Base-by-base conservation (phyloP, 2,113 vertebrate genomes). In the Oncorhynchus kisutch region DNA sequence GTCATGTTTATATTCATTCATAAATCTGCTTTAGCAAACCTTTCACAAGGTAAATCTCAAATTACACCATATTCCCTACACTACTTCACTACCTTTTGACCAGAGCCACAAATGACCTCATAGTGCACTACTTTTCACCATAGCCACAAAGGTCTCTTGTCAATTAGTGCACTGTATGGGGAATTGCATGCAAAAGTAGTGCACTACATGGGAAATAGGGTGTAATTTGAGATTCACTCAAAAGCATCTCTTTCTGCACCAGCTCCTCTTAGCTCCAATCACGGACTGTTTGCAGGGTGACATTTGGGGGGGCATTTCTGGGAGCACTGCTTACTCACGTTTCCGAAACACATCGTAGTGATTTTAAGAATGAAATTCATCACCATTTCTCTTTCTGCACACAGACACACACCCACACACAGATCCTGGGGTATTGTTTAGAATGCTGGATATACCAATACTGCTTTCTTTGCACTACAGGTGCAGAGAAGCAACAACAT, bases 1-100 rank as follows among this genome's bases (percentile, higher is more conserved):
- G 48, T 64, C 76, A 85, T 75, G 67, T 70, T 79, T 79, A 81
- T 81, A 59, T 82, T 75, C 80, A 82, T 51, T 57, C 78, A 71
- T 87, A 69, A 88, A 87, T 88, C 70, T 18, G 84, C 89, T 90
- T 86, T 66, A 88, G 78, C 84, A 82, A 80, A 77, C 82, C 82
- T 86, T 82, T 76, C 78, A 84, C 9, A 45, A 89, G 89, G 85
- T 88, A 84, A 86, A 88, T 89, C 89, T 91, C 87, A 89, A 90
- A 89, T 85, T 81, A 86, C 86, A 27, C 67, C 67, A 22, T 78
- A 48, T 76, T 75, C 51, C 71, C 84, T 57, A 51, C 5, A 16
- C 3, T 7, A 73, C 13, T 64, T 14, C 45, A 71, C 20, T 29
- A 22, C 59, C 39, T 45, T 45, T 45, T 45, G 39, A 22, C 59